phyloP scores from a whole-genome alignment of 2,113 vertebrate species.

The Petrocephalus microphthalmus region DNA sequence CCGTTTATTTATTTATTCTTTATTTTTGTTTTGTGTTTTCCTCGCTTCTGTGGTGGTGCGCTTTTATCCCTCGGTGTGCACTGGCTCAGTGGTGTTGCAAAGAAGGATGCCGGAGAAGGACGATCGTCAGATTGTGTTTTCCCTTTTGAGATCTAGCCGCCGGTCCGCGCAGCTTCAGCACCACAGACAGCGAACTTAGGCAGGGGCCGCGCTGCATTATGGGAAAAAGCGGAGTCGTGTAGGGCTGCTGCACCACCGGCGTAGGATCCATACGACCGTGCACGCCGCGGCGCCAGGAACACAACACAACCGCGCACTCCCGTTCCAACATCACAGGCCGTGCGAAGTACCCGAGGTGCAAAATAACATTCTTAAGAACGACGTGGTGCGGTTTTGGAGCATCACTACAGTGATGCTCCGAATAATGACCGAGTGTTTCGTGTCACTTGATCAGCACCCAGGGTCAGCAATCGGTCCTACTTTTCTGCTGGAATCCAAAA shows the following conservation, averaged over 20 bases:
- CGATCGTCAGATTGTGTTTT: conserved; percentile 32
- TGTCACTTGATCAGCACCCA: background rate
- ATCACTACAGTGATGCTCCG: background rate
- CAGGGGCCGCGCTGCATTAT: conserved; percentile 65
- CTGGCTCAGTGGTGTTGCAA: conserved; percentile 40
- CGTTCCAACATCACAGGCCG: background rate
- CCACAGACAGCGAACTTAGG: conserved; percentile 65
- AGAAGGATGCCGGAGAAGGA: conserved; percentile 43
- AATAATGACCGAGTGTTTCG: background rate
- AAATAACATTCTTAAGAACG: background rate
- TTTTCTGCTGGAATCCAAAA: background rate
- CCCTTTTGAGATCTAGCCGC: conserved; percentile 31
- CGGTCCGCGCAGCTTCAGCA: conserved; percentile 74
- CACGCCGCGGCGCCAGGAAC: background rate
- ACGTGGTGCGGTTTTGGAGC: background rate
- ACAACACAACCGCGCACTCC: background rate
- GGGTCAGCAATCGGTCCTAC: background rate
- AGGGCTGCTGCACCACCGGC: conserved; percentile 47
- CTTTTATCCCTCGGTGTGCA: conserved; percentile 28
- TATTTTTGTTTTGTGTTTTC: conserved; percentile 4
- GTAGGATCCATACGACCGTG: background rate
- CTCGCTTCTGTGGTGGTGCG: background rate
- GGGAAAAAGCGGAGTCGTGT: conserved; percentile 57
- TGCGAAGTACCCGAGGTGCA: background rate
- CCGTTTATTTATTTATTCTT: conserved; percentile 6